Evolutionary conservation across 2,113 vertebrate genomes (phyloP).

Genomic region (Megaleporinus macrocephalus): DNA sequence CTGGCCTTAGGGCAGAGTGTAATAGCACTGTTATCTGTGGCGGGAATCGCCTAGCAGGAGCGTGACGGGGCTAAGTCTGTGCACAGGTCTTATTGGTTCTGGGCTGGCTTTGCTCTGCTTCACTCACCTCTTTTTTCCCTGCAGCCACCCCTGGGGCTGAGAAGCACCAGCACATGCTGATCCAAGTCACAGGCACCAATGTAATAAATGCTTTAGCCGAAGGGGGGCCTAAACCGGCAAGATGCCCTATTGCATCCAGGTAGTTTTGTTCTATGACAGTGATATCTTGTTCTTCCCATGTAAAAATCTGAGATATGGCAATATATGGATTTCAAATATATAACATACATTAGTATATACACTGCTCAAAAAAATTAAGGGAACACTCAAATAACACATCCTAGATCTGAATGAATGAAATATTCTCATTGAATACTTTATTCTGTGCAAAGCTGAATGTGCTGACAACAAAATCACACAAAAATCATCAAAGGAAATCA

Average conservation of each 20-base stretch:
- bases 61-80: neutral
- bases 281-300: neutral
- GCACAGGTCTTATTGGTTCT: neutral
- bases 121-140: slow-evolving; percentile 1
- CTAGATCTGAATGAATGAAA: too few relatives aligned
- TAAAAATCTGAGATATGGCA: too few relatives aligned
- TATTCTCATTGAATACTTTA: too few relatives aligned
- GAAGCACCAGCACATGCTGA: neutral
- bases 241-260: neutral
- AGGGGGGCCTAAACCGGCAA: neutral
- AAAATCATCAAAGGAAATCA: too few relatives aligned
- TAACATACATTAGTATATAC: too few relatives aligned
- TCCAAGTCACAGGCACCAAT: neutral
- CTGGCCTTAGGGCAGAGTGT: neutral
- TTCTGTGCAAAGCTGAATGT: too few relatives aligned
- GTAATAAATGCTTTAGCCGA: neutral
- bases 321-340: neutral
- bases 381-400: too few relatives aligned
- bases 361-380: too few relatives aligned
- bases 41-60: neutral
- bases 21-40: slow-evolving; percentile 2
- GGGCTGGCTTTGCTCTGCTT: neutral
- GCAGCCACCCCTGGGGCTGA: neutral
- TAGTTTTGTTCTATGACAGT: neutral
- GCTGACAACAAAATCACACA: too few relatives aligned